Conservation (phyloP, 2,113 vertebrate species). For the Chaetops frenatus region DNA sequence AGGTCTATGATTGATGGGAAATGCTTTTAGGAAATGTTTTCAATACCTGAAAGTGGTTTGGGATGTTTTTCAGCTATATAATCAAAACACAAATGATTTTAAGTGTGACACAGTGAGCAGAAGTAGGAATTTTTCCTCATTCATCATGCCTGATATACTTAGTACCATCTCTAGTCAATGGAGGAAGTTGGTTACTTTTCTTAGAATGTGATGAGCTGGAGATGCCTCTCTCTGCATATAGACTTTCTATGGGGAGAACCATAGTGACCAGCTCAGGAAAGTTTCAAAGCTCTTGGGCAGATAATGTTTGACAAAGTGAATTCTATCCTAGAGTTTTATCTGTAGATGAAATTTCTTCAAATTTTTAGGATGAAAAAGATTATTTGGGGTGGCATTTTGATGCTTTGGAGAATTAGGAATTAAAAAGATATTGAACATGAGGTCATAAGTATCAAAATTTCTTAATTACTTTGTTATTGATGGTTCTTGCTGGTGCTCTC, state of each 20-base stretch:
- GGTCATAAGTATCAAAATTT: not conserved
- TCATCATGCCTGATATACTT: not conserved
- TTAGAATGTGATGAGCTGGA: not conserved
- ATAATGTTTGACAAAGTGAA: not conserved
- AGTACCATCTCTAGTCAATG: not conserved
- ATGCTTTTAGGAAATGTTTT: not conserved
- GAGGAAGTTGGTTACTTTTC: not conserved
- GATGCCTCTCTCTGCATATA: not conserved
- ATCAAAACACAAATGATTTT: not conserved
- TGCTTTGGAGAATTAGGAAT: not conserved
- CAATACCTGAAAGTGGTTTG: not conserved
- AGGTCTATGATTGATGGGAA: not conserved
- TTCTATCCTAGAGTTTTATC: not conserved
- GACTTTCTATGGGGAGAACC: fast-evolving
- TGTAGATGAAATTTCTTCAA: not conserved
- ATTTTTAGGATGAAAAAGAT: not conserved
- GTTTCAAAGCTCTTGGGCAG: not conserved
- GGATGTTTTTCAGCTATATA: not conserved
- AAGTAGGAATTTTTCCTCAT: not conserved
- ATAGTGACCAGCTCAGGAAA: not conserved
- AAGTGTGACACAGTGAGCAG: not conserved
- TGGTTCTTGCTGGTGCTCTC: not conserved
- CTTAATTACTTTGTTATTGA: not conserved
- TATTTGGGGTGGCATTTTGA: not conserved
- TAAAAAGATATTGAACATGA: not conserved